These are phyloP conservation scores for Drosophila orosa DNA, from an alignment of 1,140 invertebrate genomes.

Conservation along the genomic window DNA sequence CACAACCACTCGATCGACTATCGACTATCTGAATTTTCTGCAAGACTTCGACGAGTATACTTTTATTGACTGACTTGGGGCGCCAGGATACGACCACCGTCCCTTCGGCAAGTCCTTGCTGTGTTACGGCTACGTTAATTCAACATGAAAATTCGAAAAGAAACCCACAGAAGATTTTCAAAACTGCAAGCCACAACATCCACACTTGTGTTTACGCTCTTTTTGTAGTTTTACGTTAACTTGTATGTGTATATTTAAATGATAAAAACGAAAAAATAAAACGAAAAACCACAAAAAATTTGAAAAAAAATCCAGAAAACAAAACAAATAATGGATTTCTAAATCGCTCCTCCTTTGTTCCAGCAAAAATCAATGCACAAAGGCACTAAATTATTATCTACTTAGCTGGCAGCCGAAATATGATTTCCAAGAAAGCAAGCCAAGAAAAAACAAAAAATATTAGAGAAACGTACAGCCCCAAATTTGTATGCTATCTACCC, in stretches of 20 bases:
- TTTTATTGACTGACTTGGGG: conserved; percentile 71
- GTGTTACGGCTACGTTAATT: conserved; percentile 73
- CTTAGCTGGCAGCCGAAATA: conserved; percentile 52
- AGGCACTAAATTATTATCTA: conserved; percentile 15
- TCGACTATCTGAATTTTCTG: conserved; percentile 56
- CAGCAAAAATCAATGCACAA: conserved; percentile 16
- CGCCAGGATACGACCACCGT: conserved; percentile 19
- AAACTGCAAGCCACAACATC: conserved; percentile 53
- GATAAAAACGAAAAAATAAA: conserved; percentile 53
- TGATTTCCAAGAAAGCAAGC: conserved; percentile 23
- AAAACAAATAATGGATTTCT: conserved; percentile 31
- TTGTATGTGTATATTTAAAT: conserved; percentile 83
- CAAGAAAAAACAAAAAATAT: conserved; percentile 7
- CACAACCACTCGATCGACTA: conserved; percentile 50
- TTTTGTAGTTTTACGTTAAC: conserved; percentile 82
- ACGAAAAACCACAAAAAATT: conserved; percentile 58
- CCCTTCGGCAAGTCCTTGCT: conserved; percentile 70
- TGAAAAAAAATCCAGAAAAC: conserved; percentile 46
- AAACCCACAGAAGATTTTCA: conserved; percentile 51
- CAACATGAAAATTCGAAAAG: conserved; percentile 45
- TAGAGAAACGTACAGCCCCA: conserved; percentile 28
- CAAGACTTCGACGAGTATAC: conserved; percentile 69
- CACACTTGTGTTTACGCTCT: conserved; percentile 64
- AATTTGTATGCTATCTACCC: conserved; percentile 74
- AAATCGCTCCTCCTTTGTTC: conserved; percentile 12